Evolutionary conservation across 2,888 invertebrate genomes (phyloP), one percentile per base, ranked within the genome.

Genomic region (Xestia xanthographa): DNA sequence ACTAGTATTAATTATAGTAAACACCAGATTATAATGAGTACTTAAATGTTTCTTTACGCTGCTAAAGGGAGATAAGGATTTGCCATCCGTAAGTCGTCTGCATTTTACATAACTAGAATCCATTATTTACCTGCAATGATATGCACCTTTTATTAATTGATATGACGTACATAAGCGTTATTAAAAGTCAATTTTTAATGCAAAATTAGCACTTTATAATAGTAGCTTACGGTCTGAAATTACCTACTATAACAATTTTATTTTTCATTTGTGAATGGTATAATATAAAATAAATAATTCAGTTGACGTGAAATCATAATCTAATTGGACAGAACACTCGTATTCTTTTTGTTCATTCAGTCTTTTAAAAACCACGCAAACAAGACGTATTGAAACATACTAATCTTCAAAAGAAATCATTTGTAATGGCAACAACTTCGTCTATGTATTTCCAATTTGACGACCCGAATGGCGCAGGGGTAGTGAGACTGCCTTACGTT

Each of bases 21-120:
- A 43, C 12, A 45, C 34, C 34, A 22, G n/a, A 72, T 72, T 66
- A 45, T 66, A 77, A 66, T 78, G 62, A 66, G 34, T 41, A n/a
- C n/a, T n/a, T n/a, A 65, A 43, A 22, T 71, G 62, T 86, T 81
- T 63, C 80, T 91, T 90, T 72, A 79, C 82, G 93, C 93, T 88
- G 90, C 92, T 69, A 80, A 90, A 95, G 95, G 93, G 95, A 87
- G 94, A 93, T 84, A 92, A 94, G 92, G 96, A 95, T 91, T 91
- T 94, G 84, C 94, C 95, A 89, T 95, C 95, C 90, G 96, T 96
- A 93, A 96, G 96, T 95, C 72, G 14, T 45, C 20, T n/a, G 5
- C 26, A 48, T 62, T 34, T 41, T 50, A 38, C 11, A 11, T 29
- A 26, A 43, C 26, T 76, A 41, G n/a, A 41, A 79, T 56, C 6